Percentiles rank a stretch among this genome's conserved stretches.
Conservation (phyloP, 2,797 vertebrate species). For the Anguilla obscura region DNA sequence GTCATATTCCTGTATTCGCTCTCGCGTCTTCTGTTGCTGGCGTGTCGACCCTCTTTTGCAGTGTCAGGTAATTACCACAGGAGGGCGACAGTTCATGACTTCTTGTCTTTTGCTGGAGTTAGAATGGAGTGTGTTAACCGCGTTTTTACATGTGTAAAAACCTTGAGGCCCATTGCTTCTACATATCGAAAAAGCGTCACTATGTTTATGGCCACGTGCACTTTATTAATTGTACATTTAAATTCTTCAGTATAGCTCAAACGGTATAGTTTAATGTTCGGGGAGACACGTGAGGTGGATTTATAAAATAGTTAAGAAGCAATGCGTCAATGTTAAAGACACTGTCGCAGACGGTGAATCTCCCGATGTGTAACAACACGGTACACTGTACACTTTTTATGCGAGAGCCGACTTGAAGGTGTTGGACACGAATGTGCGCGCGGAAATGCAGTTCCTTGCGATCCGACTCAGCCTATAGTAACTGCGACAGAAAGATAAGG, state of each 20-base stretch:
- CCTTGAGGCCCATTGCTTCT: constrained; percentile 25
- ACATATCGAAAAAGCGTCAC: not conserved
- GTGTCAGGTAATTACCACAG: constrained; percentile 47
- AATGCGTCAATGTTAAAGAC: not conserved
- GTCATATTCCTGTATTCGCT: not conserved
- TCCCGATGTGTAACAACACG: not conserved
- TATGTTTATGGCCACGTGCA: not conserved
- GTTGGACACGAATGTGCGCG: constrained; percentile 33
- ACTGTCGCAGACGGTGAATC: not conserved
- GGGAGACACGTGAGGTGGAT: not conserved
- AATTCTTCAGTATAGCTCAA: not conserved
- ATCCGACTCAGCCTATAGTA: not conserved
- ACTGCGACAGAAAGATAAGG: not conserved
- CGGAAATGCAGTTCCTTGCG: not conserved
- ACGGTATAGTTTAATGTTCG: not conserved
- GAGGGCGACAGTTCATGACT: constrained; percentile 47
- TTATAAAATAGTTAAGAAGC: not conserved
- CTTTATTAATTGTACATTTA: constrained; percentile 14
- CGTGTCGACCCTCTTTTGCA: constrained; percentile 29
- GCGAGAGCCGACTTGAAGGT: not conserved
- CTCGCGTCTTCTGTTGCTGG: not conserved
- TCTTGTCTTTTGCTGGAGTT: constrained; percentile 24
- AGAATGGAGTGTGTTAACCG: not conserved
- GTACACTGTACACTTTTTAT: not conserved
- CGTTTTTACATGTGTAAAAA: constrained; percentile 21